Conservation (phyloP, 2,113 vertebrate genomes). For the Anser brachyrhynchus region DNA sequence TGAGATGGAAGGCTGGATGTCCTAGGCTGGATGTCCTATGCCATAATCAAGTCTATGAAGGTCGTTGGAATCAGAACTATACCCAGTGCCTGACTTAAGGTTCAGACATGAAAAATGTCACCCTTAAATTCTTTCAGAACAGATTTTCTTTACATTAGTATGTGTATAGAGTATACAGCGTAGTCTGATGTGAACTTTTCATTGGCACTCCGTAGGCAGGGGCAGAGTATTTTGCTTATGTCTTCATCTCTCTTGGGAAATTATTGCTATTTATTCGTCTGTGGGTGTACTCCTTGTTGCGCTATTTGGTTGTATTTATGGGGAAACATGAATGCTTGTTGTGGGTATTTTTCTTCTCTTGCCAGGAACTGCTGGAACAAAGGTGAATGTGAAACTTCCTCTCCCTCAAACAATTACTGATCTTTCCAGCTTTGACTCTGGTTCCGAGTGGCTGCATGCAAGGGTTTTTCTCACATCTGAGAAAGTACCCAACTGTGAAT, state of each 20-base stretch:
- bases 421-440: not conserved
- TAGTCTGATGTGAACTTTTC: not conserved
- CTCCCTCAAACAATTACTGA: slow-evolving; percentile 2
- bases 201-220: not conserved
- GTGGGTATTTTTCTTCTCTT: slow-evolving; percentile 24
- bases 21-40: not conserved
- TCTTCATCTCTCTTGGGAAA: slow-evolving; percentile 47
- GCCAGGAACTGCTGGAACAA: slow-evolving; percentile 46
- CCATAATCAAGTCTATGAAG: not conserved
- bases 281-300: not conserved
- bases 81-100: not conserved
- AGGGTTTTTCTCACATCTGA: not conserved
- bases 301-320: not conserved
- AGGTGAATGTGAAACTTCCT: slow-evolving; percentile 42
- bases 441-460: not conserved
- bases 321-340: not conserved
- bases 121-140: not conserved
- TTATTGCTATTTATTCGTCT: not conserved
- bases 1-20: not conserved
- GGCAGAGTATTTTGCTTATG: slow-evolving; percentile 31
- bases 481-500: not conserved
- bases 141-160: not conserved
- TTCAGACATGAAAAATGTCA: not conserved
- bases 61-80: not conserved
- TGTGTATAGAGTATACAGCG: not conserved